Evolutionary conservation across 2,113 vertebrate genomes (phyloP).

Genomic region (Percopsis transmontana): DNA sequence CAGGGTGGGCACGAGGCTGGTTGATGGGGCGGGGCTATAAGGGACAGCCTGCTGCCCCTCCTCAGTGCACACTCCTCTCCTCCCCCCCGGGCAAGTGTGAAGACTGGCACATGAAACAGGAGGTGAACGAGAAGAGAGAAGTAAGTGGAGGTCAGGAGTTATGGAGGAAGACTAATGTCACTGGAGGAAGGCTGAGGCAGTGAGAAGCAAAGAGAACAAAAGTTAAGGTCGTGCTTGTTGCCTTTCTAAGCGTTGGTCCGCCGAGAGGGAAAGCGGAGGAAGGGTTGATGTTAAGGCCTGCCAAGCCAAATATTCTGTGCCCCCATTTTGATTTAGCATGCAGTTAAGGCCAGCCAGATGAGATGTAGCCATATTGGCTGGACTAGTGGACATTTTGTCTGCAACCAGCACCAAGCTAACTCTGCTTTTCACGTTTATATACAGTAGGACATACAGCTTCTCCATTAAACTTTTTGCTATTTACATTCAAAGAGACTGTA

Average conservation of each 20-base stretch:
- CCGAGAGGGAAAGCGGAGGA: constrained; percentile 5
- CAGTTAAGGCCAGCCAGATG: constrained; percentile 39
- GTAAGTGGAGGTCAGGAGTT: constrained; percentile 5
- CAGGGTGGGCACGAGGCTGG: constrained; percentile 31
- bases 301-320: constrained; percentile 53
- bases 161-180: constrained; percentile 17
- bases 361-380: constrained; percentile 63
- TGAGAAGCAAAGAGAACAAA: constrained; percentile 1
- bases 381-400: constrained; percentile 46
- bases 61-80: constrained; percentile 24
- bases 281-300: constrained; percentile 25
- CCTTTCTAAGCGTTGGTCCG: constrained; percentile 23
- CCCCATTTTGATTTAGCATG: constrained; percentile 54
- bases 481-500: constrained; percentile 50
- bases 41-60: constrained; percentile 19
- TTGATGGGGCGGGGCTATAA: constrained; percentile 21
- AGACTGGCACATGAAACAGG: not conserved
- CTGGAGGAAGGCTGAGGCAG: constrained; percentile 13
- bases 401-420: constrained; percentile 49
- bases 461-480: constrained; percentile 44
- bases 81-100: constrained; percentile 12
- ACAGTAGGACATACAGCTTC: constrained; percentile 53
- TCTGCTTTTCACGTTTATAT: constrained; percentile 66
- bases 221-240: not conserved
- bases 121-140: not conserved